These are phyloP conservation scores for Heliconius charithonia DNA, from an alignment of 2,888 invertebrate species.

Conservation along the genomic window DNA sequence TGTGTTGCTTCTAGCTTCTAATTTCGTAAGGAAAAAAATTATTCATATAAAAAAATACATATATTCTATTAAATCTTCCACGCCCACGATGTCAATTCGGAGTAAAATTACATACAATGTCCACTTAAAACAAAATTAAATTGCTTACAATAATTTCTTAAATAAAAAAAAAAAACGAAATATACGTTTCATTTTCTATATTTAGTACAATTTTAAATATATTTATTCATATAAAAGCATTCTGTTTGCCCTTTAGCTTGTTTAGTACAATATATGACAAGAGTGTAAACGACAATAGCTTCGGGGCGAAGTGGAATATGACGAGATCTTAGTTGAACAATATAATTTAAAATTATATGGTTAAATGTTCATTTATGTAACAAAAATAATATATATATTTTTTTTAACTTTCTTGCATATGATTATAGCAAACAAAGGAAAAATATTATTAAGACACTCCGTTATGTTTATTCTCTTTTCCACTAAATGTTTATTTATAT, in stretches of 20 bases:
- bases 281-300: constrained; percentile 1
- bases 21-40: no score
- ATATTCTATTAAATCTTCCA: background rate
- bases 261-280: constrained; percentile 6
- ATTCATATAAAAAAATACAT: background rate
- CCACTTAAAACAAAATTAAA: background rate
- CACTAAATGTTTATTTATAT: no score
- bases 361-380: background rate
- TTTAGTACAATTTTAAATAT: background rate
- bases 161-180: no score
- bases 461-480: no score
- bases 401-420: background rate
- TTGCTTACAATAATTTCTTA: background rate
- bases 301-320: background rate
- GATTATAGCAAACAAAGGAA: background rate
- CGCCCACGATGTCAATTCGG: background rate
- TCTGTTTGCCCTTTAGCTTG: background rate
- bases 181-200: background rate
- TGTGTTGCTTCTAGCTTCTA: no score
- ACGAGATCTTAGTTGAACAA: background rate
- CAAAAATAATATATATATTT: background rate
- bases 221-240: background rate
- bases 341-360: background rate
- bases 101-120: no score
- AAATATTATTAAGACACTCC: background rate